Percentiles rank a stretch among this genome's conserved stretches.
Conservation (phyloP, 2,888 invertebrate species). For the Torymus texanus region DNA sequence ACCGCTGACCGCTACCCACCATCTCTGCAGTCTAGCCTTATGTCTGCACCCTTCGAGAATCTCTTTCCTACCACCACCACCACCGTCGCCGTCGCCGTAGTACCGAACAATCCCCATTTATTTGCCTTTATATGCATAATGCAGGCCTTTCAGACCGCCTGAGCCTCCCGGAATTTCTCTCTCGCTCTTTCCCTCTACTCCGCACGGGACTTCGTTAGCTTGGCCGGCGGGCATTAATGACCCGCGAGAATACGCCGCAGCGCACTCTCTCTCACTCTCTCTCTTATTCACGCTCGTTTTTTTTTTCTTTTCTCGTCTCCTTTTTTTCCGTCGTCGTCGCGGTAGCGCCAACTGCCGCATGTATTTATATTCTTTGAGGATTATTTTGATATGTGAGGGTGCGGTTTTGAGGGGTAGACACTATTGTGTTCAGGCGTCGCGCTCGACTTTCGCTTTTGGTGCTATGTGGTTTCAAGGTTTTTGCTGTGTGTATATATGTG, state of each 20-base stretch:
- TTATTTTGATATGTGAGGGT: too few relatives aligned
- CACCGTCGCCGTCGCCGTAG: too few relatives aligned
- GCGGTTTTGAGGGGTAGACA: too few relatives aligned
- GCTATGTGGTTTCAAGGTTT: too few relatives aligned
- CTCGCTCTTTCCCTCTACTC: slow-evolving; percentile 49
- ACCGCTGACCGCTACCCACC: too few relatives aligned
- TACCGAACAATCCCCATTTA: slow-evolving; percentile 64
- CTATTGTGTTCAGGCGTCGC: too few relatives aligned
- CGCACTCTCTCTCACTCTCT: slow-evolving; percentile 48
- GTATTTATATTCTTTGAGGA: not conserved
- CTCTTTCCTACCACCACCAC: too few relatives aligned
- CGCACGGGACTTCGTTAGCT: slow-evolving; percentile 65
- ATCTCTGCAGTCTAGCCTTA: too few relatives aligned
- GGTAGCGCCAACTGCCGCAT: not conserved
- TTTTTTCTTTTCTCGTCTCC: not conserved
- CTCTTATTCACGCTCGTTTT: not conserved
- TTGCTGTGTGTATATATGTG: too few relatives aligned
- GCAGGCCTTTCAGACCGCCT: slow-evolving; percentile 56
- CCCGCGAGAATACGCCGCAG: slow-evolving; percentile 64
- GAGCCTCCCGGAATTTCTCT: slow-evolving; percentile 29
- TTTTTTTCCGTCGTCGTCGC: not conserved
- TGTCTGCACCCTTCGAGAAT: too few relatives aligned
- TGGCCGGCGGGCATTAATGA: slow-evolving; percentile 66
- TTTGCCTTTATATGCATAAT: slow-evolving; percentile 65
- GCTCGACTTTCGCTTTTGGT: too few relatives aligned